Conservation (phyloP, 2,113 vertebrate species). For the Etheostoma spectabile region DNA sequence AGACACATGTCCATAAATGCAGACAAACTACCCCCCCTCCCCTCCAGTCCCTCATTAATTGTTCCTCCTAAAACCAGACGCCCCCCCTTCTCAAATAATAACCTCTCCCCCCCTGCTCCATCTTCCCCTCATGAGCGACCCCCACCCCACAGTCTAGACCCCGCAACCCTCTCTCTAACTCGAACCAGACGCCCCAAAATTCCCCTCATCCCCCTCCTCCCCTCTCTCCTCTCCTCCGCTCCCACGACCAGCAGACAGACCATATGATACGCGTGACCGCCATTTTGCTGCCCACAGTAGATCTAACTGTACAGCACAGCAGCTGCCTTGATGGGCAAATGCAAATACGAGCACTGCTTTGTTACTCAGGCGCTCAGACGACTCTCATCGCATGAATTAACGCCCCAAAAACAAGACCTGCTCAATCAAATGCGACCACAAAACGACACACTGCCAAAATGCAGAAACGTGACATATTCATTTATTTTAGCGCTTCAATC, state of each 20-base stretch:
- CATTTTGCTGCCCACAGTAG: slow-evolving; percentile 81
- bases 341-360: slow-evolving; percentile 71
- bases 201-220: background rate
- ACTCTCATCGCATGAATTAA: slow-evolving; percentile 61
- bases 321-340: slow-evolving; percentile 76
- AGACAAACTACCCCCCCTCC: slow-evolving; percentile 73
- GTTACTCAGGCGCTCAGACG: slow-evolving; percentile 50
- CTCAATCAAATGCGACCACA: slow-evolving; percentile 33
- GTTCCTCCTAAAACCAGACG: slow-evolving; percentile 76
- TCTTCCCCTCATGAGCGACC: slow-evolving; percentile 58
- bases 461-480: slow-evolving; percentile 20
- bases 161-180: slow-evolving; percentile 57
- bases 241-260: slow-evolving; percentile 72
- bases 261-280: slow-evolving; percentile 78
- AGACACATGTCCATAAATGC: slow-evolving; percentile 78
- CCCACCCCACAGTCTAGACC: slow-evolving; percentile 75
- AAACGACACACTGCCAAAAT: slow-evolving; percentile 18
- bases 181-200: slow-evolving; percentile 76
- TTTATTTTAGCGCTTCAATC: slow-evolving; percentile 8
- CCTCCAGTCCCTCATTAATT: slow-evolving; percentile 75
- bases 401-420: slow-evolving; percentile 34
- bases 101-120: slow-evolving; percentile 66
- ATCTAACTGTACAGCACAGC: slow-evolving; percentile 75
- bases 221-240: slow-evolving; percentile 53
- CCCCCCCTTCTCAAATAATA: slow-evolving; percentile 74